These are phyloP conservation scores for Synanthedon myopaeformis DNA, from an alignment of 2,888 invertebrate genomes.

Conservation along the genomic window DNA sequence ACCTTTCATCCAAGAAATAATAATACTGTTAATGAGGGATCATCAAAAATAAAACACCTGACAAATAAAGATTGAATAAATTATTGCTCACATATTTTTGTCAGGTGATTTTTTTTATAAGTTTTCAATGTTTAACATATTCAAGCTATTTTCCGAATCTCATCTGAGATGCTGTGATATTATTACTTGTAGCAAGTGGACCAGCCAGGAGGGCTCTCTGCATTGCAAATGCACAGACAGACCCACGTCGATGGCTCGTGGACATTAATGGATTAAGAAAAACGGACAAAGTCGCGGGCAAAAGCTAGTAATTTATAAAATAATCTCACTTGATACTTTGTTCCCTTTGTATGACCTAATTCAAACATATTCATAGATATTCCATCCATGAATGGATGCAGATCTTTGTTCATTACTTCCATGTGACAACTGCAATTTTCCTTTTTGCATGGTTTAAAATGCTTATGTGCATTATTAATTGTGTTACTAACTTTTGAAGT, in stretches of 20 bases:
- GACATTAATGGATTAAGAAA: no score
- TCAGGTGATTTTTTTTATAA: no score
- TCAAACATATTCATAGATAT: slow-evolving; percentile 77
- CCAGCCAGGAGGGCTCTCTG: not conserved
- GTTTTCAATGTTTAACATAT: no score
- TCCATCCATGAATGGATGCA: slow-evolving; percentile 77
- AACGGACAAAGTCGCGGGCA: no score
- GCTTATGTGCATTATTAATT: slow-evolving; percentile 59
- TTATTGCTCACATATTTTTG: no score
- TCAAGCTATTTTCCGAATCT: no score
- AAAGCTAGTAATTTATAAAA: not conserved
- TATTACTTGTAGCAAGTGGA: not conserved
- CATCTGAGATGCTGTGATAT: no score
- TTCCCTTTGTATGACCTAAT: slow-evolving; percentile 55
- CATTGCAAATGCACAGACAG: not conserved
- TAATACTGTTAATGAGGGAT: no score
- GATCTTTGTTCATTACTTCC: slow-evolving; percentile 75
- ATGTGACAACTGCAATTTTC: slow-evolving; percentile 74
- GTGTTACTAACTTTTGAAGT: slow-evolving; percentile 40
- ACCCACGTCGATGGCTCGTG: no score
- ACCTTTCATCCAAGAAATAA: no score
- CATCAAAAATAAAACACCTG: no score
- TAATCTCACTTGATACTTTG: slow-evolving; percentile 49
- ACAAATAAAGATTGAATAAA: no score
- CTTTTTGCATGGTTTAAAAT: slow-evolving; percentile 68